Evolutionary conservation across 2,797 vertebrate genomes (phyloP), one percentile per base, ranked within the genome.

Genomic region (Bucorvus abyssinicus): DNA sequence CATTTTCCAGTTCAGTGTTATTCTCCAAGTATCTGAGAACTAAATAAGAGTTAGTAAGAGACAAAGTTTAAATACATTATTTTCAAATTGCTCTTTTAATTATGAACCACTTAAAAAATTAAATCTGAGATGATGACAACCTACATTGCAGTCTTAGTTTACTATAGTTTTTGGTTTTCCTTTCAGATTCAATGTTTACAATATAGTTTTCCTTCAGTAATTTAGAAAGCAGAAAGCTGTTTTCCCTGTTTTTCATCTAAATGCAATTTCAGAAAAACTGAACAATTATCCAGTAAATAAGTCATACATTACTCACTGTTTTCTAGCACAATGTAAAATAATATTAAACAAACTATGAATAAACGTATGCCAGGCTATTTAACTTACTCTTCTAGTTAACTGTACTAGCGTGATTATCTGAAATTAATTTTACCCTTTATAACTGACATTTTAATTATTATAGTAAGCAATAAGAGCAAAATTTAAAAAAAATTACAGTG

Each of bases 1-100:
- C 93, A 42, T 97, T 96, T 93, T 98, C 90, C 96, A 99, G 95
- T 34, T 98, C 97, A 77, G 98, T 98, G 95, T 99, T 99, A 80
- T 99, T 98, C 98, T 99, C 98, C 87, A 99, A 97, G 87, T 98
- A 83, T n/a, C 97, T 95, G 44, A 95, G 67, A 52, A 91, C 88
- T 95, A 73, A 93, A 63, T 6, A 61, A 95, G 49, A 76, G 19
- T 57, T 63, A 57, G 29, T 65, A 79, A 50, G 38, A 90, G 26
- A 52, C 27, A 61, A 82, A 91, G 36, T 74, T 17, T 32, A 88
- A 73, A 90, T 17, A 78, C 0, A 9, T 64, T 63, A 34, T 80
- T 88, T 90, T 89, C n/a, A 82, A 74, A 87, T 3, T 30, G 22
- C 26, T 80, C 26, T 92, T 89, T 85, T 60, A 59, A 87, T 82